Base-by-base conservation (phyloP, 2,888 invertebrate species). In the Stenotaenia linearis region DNA sequence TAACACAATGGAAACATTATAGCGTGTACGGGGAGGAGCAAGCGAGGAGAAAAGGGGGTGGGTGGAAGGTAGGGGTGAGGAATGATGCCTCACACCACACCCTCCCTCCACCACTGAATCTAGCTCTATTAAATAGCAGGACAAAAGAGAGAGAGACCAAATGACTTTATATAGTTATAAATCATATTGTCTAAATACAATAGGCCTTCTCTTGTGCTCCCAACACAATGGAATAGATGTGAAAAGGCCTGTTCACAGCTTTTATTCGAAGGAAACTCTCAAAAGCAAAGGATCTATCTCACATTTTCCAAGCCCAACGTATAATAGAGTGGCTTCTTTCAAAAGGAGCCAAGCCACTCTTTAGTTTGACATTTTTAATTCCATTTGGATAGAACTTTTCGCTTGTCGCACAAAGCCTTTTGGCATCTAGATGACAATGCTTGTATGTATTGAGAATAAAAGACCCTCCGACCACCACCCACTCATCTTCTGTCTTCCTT, bases 181-280 rank as follows among this genome's bases (percentile, higher is more conserved):
- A 74, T 74, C 74, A 74, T 74, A 74, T 74, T 74, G 74, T 74
- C 74, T 74, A 74, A 74, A 74, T 74, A 74, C 74, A 74, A 74
- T 74, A 74, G 32, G 74, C 74, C 30, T 32, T 28, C 28, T 28
- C 74, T 28, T 28, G 30, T 28, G 30, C 74, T 32, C 30, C 23
- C 74, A 74, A 74, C 74, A 74, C 74, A 74, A 74, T 74, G 74
- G 74, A 74, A 74, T 32, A 32, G 32, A 32, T 30, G 74, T 32
- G 28, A 32, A 28, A 30, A 30, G 28, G 28, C 74, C 28, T 32
- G 32, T 74, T 74, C 74, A 30, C 74, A 30, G 30, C 74, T 74
- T 28, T 32, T 74, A 74, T 50, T 50, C 74, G 32, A 74, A 32
- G 32, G 74, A 74, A 74, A 32, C 32, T 74, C 30, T 32, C 74